Evolutionary conservation across 2,797 vertebrate species (phyloP).

Genomic region (Borostomias antarcticus): DNA sequence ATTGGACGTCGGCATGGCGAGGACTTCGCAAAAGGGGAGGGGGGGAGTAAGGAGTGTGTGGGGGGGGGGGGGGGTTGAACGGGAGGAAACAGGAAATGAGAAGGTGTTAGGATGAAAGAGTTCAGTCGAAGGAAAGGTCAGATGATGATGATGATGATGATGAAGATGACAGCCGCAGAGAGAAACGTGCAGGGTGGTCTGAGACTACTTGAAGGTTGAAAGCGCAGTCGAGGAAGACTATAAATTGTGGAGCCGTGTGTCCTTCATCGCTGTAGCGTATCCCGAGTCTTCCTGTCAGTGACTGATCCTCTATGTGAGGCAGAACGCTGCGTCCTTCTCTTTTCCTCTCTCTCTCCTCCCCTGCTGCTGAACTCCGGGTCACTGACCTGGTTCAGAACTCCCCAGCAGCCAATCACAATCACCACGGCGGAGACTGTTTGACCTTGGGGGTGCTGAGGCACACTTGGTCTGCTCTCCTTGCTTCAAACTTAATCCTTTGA

Average conservation of each 20-base stretch:
- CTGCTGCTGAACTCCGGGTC: conserved; percentile 51
- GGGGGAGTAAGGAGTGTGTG: no score
- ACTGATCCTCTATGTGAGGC: neutral
- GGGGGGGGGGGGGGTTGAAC: no score
- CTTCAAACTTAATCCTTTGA: neutral
- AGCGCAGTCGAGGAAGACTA: neutral
- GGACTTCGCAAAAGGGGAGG: conserved; percentile 62
- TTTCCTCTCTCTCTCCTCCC: conserved; percentile 38
- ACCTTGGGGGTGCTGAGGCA: conserved; percentile 1
- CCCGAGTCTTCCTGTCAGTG: neutral
- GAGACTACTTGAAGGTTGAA: neutral
- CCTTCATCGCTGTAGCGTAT: no score
- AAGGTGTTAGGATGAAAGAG: neutral
- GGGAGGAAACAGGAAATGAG: neutral
- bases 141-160: neutral
- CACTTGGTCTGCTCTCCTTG: neutral
- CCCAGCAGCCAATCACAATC: conserved; percentile 17
- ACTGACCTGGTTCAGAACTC: conserved; percentile 52
- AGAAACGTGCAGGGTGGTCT: neutral
- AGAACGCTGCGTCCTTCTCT: neutral
- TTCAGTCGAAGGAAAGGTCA: neutral
- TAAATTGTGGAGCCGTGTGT: neutral
- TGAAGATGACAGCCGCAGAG: neutral
- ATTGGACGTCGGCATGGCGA: conserved; percentile 90
- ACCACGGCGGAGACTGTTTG: neutral